A percentile compares a stretch with the other conserved stretches of the same genome.
Conservation (phyloP, 2,113 vertebrate species). For the Antechinus flavipes region DNA sequence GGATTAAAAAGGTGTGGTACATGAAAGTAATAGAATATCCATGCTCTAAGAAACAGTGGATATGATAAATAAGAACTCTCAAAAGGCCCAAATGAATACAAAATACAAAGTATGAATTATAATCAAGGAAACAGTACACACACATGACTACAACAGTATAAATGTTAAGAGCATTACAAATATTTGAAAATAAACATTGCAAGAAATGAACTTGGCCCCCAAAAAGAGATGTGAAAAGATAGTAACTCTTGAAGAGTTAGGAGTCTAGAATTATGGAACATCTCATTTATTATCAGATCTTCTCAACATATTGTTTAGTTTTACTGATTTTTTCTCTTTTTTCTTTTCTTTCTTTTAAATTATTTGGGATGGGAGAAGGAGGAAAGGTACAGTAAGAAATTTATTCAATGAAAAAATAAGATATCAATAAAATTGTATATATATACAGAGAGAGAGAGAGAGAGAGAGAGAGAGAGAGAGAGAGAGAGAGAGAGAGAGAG, state of each 20-base stretch:
- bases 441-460: neutral
- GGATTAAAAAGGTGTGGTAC: neutral
- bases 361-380: neutral
- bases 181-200: neutral
- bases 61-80: neutral
- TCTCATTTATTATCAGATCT: neutral
- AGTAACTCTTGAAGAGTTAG: neutral
- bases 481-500: neutral
- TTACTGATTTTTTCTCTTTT: neutral
- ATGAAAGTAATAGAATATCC: neutral
- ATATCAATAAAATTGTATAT: neutral
- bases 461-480: too few relatives aligned
- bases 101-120: neutral
- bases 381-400: neutral
- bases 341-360: neutral
- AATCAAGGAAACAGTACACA: neutral
- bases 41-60: neutral
- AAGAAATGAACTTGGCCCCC: neutral
- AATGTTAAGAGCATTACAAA: neutral
- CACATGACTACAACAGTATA: neutral
- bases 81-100: neutral
- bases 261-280: neutral
- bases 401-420: neutral
- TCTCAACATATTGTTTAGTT: neutral
- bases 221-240: neutral